Percentiles rank a stretch among this genome's conserved stretches.
These are phyloP conservation scores for Ophion ellenae DNA, from an alignment of 2,888 invertebrate species.

Conservation along the genomic window DNA sequence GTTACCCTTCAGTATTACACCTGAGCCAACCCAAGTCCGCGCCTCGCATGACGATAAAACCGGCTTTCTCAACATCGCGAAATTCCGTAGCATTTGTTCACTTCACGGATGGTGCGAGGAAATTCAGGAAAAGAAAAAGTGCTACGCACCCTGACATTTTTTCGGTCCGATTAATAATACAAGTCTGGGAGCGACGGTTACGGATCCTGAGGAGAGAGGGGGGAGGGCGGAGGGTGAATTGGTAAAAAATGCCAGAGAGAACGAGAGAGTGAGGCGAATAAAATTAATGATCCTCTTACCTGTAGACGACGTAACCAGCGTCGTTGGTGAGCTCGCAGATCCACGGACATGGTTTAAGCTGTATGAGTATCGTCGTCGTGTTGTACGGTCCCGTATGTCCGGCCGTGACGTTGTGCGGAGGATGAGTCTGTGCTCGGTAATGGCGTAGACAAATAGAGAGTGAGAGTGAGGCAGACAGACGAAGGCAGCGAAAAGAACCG, in stretches of 20 bases:
- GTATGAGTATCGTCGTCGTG: slow-evolving; percentile 79
- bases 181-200: slow-evolving; percentile 11
- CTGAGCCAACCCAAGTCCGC: background rate
- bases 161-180: slow-evolving; percentile 28
- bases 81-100: background rate
- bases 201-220: background rate
- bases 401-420: slow-evolving; percentile 74
- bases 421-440: slow-evolving; percentile 69
- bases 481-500: background rate
- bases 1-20: no score
- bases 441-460: background rate
- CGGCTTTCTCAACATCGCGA: background rate
- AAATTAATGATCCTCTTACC: slow-evolving; percentile 69
- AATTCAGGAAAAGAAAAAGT: no score
- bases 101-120: background rate
- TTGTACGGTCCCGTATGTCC: slow-evolving; percentile 78
- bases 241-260: slow-evolving; percentile 6
- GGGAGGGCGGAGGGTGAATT: background rate
- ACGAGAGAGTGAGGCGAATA: slow-evolving; percentile 1
- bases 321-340: slow-evolving; percentile 97
- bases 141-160: background rate
- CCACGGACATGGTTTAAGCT: slow-evolving; percentile 89
- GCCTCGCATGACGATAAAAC: background rate
- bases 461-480: background rate
- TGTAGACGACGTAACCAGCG: slow-evolving; percentile 97